These are phyloP conservation scores for Sternotherus odoratus DNA, from an alignment of 2,797 vertebrate genomes.

Conservation along the genomic window DNA sequence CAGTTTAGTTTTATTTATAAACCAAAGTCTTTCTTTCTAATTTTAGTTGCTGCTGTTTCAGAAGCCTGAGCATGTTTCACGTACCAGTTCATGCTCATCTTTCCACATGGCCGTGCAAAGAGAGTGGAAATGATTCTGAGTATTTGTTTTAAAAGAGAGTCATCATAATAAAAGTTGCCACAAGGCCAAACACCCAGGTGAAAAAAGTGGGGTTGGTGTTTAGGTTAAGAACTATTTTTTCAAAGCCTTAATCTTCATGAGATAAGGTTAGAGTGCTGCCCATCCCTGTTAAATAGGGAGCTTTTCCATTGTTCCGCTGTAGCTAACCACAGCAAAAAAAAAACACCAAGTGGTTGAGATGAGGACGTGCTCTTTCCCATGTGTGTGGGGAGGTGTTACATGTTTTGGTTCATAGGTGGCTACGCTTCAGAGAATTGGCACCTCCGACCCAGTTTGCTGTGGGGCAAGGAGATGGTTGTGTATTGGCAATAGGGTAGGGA, in stretches of 20 bases:
- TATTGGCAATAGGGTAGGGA: not conserved
- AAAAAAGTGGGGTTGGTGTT: conserved; percentile 34
- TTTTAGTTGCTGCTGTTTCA: conserved; percentile 75
- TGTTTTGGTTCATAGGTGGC: not conserved
- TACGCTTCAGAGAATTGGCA: not conserved
- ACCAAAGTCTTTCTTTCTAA: conserved; percentile 80
- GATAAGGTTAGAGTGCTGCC: not conserved
- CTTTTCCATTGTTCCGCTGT: not conserved
- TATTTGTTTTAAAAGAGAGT: conserved; percentile 30
- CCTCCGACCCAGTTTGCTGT: not conserved
- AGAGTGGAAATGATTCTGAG: conserved; percentile 39
- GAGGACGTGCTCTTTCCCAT: not conserved
- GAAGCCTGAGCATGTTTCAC: conserved; percentile 56
- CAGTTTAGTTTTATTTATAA: conserved; percentile 75
- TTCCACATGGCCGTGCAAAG: conserved; percentile 17
- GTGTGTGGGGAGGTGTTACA: not conserved
- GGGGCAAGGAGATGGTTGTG: not conserved
- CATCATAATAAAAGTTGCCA: conserved; percentile 34
- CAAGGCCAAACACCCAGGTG: not conserved
- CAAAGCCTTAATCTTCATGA: conserved; percentile 45
- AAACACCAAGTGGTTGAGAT: not conserved
- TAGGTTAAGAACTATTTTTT: conserved; percentile 5
- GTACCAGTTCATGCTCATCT: conserved; percentile 14
- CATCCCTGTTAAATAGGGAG: not conserved
- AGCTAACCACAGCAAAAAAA: not conserved